Base-by-base conservation (phyloP, 2,797 vertebrate species). In the Coregonus sp. region DNA sequence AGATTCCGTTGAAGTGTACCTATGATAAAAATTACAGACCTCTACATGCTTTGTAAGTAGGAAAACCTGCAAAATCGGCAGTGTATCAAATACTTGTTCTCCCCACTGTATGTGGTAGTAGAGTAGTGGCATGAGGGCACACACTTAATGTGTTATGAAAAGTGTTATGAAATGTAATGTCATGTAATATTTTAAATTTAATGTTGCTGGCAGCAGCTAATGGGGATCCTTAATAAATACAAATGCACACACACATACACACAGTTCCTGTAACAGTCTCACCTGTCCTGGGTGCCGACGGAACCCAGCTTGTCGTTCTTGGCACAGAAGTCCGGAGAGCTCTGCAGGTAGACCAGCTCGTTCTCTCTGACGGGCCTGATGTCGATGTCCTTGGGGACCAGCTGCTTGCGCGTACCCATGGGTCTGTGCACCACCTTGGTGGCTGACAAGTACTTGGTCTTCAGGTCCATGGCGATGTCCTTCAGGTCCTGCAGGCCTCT, bases 311-410 rank as follows among this genome's bases (percentile, higher is more conserved):
- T 99, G 15, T 99, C 98, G 0, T 97, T 99, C 93, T 94, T 97
- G 92, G 92, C 88, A 86, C 98, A 99, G 94, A 96, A 99, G 89
- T 99, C 98, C 0, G 98, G 95, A 0, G 98, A 99, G 89, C 97
- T 98, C 92, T 99, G 97, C 84, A 99, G 94, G 81, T 99, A 99
- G 54, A 99, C 95, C 71, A 99, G 93, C 90, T 99, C 98, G 0
- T 97, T 97, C 87, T 99, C 98, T 82, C 96, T 95, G 81, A 99
- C 96, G 0, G 98, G 98, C 81, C 98, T 89, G 90, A 99, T 96
- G 84, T 99, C 98, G 51, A 99, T 96, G 92, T 99, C 98, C 88
- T 99, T 99, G 80, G 98, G 98, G 35, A 99, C 98, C 3, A 99
- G 95, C 79, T 99, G 97, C 85, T 99, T 99, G 87, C 96, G 97